These are phyloP conservation scores for Scolopax bukidnonensis DNA, from an alignment of 2,797 vertebrate genomes.

Conservation along the genomic window DNA sequence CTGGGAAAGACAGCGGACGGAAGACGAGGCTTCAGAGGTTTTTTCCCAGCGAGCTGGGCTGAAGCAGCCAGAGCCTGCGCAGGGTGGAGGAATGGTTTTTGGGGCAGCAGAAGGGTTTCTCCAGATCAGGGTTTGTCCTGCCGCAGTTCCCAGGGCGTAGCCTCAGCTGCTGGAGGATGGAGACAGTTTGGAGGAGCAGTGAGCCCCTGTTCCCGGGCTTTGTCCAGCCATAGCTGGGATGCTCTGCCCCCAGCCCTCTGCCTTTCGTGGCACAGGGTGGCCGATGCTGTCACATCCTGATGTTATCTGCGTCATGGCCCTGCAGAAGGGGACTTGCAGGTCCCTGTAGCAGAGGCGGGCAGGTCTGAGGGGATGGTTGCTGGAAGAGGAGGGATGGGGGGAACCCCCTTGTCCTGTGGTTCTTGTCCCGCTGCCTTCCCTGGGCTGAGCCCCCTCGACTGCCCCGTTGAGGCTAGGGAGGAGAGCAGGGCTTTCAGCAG, in stretches of 20 bases:
- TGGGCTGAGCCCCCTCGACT: not conserved
- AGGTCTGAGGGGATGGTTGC: not conserved
- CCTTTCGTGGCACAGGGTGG: accelerated
- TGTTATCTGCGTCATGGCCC: accelerated
- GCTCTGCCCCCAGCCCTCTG: not conserved
- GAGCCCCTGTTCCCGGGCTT: accelerated
- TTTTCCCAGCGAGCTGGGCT: not conserved
- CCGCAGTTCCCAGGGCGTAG: accelerated
- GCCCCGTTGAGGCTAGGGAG: not conserved
- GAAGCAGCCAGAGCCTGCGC: accelerated
- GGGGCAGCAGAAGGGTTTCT: not conserved
- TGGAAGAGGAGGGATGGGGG: not conserved
- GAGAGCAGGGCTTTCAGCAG: not conserved
- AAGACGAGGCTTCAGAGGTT: constrained; percentile 32
- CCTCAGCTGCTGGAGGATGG: not conserved
- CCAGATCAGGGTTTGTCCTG: not conserved
- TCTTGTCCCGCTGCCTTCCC: not conserved
- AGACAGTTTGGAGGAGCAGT: accelerated
- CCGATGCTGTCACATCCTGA: accelerated
- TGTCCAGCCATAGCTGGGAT: not conserved
- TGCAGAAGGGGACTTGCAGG: not conserved
- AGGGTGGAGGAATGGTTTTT: not conserved
- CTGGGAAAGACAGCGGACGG: constrained; percentile 56
- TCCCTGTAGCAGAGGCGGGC: not conserved
- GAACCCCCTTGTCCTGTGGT: not conserved